A percentile compares a stretch with the other conserved stretches of the same genome.
Conservation (phyloP, 2,113 vertebrate genomes). For the Anolis carolinensis region DNA sequence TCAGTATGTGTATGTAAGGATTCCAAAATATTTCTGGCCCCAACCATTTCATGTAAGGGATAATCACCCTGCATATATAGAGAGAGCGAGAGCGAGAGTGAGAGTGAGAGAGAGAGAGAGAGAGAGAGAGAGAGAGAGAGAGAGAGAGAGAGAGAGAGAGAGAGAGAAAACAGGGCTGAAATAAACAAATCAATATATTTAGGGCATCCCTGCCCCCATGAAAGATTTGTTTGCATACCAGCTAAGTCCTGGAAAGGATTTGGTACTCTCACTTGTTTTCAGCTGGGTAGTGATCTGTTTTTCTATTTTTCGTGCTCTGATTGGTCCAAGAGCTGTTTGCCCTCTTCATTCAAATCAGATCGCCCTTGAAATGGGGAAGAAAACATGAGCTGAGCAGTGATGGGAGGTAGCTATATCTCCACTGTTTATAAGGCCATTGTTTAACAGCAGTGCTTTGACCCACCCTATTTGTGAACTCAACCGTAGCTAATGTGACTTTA, state of each 20-base stretch:
- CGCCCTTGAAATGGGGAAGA: conserved; percentile 44
- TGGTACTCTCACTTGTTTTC: not conserved
- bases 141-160: no score
- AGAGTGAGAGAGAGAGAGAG: no score
- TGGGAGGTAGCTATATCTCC: conserved; percentile 50
- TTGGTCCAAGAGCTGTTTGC: not conserved
- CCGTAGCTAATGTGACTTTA: conserved; percentile 67
- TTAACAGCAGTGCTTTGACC: conserved; percentile 51
- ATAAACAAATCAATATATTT: not conserved
- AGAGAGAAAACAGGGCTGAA: no score
- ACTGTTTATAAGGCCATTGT: conserved; percentile 59
- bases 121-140: no score
- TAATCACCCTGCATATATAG: not conserved
- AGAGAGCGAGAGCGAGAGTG: no score
- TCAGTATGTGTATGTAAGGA: no score
- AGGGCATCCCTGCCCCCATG: not conserved
- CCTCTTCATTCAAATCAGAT: conserved; percentile 17
- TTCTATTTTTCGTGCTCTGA: conserved; percentile 21
- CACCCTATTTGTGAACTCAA: conserved; percentile 71
- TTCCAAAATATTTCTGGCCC: no score
- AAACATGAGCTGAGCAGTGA: conserved; percentile 42
- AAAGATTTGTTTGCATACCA: not conserved
- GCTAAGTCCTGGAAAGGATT: not conserved
- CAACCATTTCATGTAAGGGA: not conserved
- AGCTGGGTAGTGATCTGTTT: conserved; percentile 36